A percentile compares a stretch with the other conserved stretches of the same genome.
These are phyloP conservation scores for Atrichornis clamosus DNA, from an alignment of 2,113 vertebrate species.

Conservation along the genomic window DNA sequence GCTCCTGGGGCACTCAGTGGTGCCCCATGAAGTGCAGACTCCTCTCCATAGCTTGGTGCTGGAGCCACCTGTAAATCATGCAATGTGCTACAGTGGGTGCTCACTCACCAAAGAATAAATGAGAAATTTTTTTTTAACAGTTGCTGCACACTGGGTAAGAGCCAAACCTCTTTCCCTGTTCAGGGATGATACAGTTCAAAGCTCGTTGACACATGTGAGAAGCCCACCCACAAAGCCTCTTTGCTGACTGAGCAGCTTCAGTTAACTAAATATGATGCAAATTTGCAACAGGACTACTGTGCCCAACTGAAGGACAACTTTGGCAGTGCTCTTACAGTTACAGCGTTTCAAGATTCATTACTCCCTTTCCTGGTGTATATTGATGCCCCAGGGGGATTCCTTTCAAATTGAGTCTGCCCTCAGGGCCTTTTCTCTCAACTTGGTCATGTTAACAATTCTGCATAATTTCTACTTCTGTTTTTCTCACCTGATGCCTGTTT, in stretches of 20 bases:
- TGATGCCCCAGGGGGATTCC: neutral
- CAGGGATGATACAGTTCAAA: neutral
- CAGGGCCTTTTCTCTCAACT: neutral
- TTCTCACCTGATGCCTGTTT: neutral
- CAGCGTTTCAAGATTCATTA: neutral
- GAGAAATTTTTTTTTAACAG: neutral
- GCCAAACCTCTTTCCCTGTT: neutral
- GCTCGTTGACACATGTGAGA: neutral
- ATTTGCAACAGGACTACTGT: neutral
- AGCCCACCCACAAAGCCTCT: neutral
- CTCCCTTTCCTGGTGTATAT: neutral
- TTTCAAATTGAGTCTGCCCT: neutral
- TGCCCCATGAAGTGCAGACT: neutral
- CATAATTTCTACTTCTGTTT: neutral
- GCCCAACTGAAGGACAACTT: neutral
- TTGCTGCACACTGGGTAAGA: neutral
- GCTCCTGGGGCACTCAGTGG: neutral
- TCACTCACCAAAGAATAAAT: neutral
- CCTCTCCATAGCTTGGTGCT: neutral
- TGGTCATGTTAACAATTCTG: neutral
- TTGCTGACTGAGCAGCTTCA: slow-evolving; percentile 5
- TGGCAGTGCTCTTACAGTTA: neutral
- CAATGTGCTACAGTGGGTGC: neutral
- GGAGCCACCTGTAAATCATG: neutral
- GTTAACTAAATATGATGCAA: neutral